A percentile compares a stretch with the other conserved stretches of the same genome.
phyloP scores from a whole-genome alignment of 35 echinoderm and acorn worm species.

The Ophiothrix spiculata region DNA sequence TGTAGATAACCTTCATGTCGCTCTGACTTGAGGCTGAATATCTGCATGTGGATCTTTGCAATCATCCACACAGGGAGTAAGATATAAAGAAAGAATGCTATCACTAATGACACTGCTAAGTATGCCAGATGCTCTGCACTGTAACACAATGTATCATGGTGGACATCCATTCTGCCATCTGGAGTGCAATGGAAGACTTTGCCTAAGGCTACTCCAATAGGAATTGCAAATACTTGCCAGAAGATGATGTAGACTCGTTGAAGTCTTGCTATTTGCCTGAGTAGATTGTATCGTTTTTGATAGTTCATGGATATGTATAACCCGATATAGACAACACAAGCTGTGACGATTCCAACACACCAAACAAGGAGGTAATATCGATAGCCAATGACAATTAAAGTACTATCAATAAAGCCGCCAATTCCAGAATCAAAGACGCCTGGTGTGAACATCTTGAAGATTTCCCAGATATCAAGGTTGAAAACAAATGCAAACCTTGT shows the following conservation, averaged over 20 bases:
- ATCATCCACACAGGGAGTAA: slow-evolving; percentile 91
- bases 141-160: slow-evolving; percentile 68
- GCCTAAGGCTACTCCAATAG: slow-evolving; percentile 78
- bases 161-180: slow-evolving; percentile 87
- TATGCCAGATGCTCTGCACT: slow-evolving; percentile 84
- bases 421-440: slow-evolving; percentile 60
- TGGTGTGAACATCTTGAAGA: slow-evolving; percentile 72
- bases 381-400: slow-evolving; percentile 64
- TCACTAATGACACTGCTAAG: slow-evolving; percentile 42
- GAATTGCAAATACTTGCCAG: slow-evolving; percentile 66
- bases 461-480: slow-evolving; percentile 96
- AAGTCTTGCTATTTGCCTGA: slow-evolving; percentile 71
- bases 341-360: slow-evolving; percentile 60
- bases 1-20: slow-evolving; percentile 91
- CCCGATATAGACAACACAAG: slow-evolving; percentile 44
- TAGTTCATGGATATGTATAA: slow-evolving; percentile 87
- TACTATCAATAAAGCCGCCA: slow-evolving; percentile 74
- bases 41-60: slow-evolving; percentile 72
- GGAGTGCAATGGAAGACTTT: slow-evolving; percentile 81
- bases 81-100: slow-evolving; percentile 68
- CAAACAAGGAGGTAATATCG: slow-evolving; percentile 72
- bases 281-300: slow-evolving; percentile 82
- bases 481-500: slow-evolving; percentile 66
- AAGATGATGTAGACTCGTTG: slow-evolving; percentile 69
- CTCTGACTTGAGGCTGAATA: slow-evolving; percentile 73